phyloP scores from a whole-genome alignment of 2,888 invertebrate genomes.

The Sesamia inferens region DNA sequence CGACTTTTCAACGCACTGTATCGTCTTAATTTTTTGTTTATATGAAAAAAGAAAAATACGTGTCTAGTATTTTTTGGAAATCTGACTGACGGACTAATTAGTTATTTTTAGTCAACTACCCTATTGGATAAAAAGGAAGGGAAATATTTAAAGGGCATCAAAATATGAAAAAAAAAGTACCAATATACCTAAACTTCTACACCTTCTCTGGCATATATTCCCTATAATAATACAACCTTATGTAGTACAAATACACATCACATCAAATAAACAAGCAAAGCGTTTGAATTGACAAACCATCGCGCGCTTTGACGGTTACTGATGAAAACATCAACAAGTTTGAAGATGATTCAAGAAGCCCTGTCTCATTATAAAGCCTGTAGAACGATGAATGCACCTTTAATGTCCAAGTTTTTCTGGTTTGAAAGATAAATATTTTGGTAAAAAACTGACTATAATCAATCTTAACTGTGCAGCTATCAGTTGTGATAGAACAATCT shows the following conservation, averaged over 20 bases:
- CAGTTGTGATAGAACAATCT: slow-evolving; percentile 30
- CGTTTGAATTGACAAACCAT: slow-evolving; percentile 52
- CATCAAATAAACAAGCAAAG: slow-evolving; percentile 39
- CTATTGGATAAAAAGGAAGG: too few species aligned
- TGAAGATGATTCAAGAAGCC: slow-evolving; percentile 31
- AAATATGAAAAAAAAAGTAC: too few species aligned
- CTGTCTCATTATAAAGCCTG: slow-evolving; percentile 26
- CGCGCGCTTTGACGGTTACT: slow-evolving; percentile 27
- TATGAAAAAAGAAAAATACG: too few species aligned
- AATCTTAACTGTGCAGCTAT: slow-evolving; percentile 37
- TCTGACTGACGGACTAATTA: too few species aligned
- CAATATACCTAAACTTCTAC: slow-evolving; percentile 21
- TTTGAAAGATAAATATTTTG: slow-evolving; percentile 38
- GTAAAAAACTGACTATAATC: slow-evolving; percentile 23
- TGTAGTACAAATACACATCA: slow-evolving; percentile 39
- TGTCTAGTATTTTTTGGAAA: too few species aligned
- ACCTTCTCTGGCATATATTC: not conserved
- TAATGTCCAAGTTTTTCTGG: slow-evolving; percentile 18
- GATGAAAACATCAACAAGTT: slow-evolving; percentile 40
- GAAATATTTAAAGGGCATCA: too few species aligned
- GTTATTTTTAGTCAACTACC: too few species aligned
- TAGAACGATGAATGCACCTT: slow-evolving; percentile 15
- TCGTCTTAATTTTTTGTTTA: too few species aligned
- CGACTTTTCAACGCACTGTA: too few species aligned
- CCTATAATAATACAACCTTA: slow-evolving; percentile 27